These are phyloP conservation scores for Silurus lanzhouensis DNA, from an alignment of 2,797 vertebrate species.

Conservation along the genomic window DNA sequence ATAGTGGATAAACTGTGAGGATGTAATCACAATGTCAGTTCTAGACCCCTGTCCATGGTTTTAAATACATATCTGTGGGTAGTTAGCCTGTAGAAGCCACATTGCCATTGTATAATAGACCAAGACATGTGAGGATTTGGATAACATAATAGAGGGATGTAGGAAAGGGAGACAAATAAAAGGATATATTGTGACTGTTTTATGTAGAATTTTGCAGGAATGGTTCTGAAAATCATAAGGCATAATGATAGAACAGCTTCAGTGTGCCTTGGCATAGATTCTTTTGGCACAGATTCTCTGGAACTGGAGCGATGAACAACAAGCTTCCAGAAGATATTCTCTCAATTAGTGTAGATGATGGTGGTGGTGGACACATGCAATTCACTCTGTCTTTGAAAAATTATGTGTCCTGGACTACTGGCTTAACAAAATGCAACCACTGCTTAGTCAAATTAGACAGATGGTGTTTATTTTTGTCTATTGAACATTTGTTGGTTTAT, in stretches of 20 bases:
- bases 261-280: not conserved
- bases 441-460: not conserved
- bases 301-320: not conserved
- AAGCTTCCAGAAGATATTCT: not conserved
- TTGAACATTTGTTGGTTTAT: constrained; percentile 16
- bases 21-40: not conserved
- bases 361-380: not conserved
- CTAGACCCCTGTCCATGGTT: not conserved
- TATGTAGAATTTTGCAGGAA: not conserved
- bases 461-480: constrained; percentile 5
- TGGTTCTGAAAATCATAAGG: not conserved
- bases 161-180: not conserved
- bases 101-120: not conserved
- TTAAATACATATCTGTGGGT: not conserved
- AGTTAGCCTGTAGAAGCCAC: not conserved
- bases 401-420: not conserved
- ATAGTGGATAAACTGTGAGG: not conserved
- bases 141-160: not conserved
- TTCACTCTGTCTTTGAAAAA: not conserved
- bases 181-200: not conserved
- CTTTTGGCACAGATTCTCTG: constrained; percentile 2
- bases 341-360: constrained; percentile 3
- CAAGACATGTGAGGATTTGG: not conserved
- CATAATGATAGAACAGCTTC: not conserved
- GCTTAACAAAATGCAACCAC: constrained; percentile 4